A percentile compares a stretch with the other conserved stretches of the same genome.
Conservation (phyloP, 2,888 invertebrate genomes). For the Erpobdella octoculata region DNA sequence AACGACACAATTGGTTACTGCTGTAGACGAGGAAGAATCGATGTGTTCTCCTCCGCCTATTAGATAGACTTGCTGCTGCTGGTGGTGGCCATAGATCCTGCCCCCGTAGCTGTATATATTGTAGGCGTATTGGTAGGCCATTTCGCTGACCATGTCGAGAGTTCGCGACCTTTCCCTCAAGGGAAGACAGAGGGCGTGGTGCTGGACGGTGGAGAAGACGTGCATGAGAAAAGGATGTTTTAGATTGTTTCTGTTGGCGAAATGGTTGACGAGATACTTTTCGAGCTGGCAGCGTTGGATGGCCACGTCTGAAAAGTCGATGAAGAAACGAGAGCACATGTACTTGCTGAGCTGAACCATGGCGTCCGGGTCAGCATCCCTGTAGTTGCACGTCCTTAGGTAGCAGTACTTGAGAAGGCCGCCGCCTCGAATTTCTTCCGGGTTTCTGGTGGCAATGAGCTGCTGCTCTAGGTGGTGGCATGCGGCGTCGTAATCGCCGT, state of each 20-base stretch:
- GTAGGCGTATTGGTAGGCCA: constrained; percentile 59
- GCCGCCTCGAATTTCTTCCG: constrained; percentile 97
- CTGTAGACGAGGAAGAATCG: neutral
- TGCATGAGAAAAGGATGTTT: constrained; percentile 94
- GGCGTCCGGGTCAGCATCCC: constrained; percentile 72
- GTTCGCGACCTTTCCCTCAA: constrained; percentile 95
- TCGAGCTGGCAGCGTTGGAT: constrained; percentile 87
- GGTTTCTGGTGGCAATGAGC: constrained; percentile 91
- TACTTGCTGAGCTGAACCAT: constrained; percentile 88
- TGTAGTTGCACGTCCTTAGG: constrained; percentile 85
- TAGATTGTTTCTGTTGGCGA: constrained; percentile 59
- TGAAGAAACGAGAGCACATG: constrained; percentile 99
- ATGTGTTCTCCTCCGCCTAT: neutral
- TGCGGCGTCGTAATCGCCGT: constrained; percentile 90
- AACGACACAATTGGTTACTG: neutral
- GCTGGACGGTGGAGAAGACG: constrained; percentile 88
- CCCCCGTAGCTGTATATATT: neutral
- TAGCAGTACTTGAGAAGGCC: constrained; percentile 97
- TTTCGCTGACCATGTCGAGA: constrained; percentile 79
- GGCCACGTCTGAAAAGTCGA: constrained; percentile 91
- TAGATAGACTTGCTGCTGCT: neutral
- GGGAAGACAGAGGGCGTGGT: constrained; percentile 97
- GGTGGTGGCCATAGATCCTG: neutral
- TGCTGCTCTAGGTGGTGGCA: constrained; percentile 88
- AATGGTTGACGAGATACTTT: constrained; percentile 93